Percentiles rank a stretch among this genome's conserved stretches.
Evolutionary conservation across 1,140 invertebrate genomes (phyloP).

Genomic region (Dendrolimus kikuchii): DNA sequence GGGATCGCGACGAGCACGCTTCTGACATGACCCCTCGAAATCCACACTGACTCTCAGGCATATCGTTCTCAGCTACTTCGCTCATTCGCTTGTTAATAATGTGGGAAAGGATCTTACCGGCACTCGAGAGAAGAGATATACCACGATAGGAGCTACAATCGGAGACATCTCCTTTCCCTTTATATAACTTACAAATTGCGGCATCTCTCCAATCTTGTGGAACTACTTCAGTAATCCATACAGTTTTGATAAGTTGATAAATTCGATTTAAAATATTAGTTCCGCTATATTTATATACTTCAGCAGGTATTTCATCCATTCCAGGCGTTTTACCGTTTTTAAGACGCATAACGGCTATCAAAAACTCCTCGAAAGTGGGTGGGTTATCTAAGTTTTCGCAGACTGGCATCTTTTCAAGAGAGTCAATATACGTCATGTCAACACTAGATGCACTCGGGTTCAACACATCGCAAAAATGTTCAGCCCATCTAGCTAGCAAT

Average conservation of each 20-base stretch:
- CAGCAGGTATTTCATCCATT: conserved; percentile 9
- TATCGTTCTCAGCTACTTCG: conserved; percentile 9
- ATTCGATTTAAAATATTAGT: conserved; percentile 12
- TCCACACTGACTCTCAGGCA: conserved; percentile 23
- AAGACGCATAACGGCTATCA: conserved; percentile 5
- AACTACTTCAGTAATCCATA: conserved; percentile 13
- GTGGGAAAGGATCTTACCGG: conserved; percentile 18
- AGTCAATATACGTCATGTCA: conserved; percentile 10
- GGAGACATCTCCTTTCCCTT: too few relatives aligned
- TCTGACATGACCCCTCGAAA: too few relatives aligned
- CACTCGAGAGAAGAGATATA: conserved; percentile 17
- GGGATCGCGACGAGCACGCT: too few relatives aligned
- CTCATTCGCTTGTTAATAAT: conserved; percentile 14
- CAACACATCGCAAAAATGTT: conserved; percentile 17
- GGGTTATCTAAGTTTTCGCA: neutral
- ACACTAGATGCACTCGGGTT: conserved; percentile 10
- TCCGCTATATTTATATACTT: conserved; percentile 17
- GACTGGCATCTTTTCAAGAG: conserved; percentile 7
- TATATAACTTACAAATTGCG: too few relatives aligned
- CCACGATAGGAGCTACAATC: conserved; percentile 4
- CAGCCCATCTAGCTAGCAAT: conserved; percentile 8
- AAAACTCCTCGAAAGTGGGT: conserved; percentile 13
- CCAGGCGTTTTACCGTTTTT: conserved; percentile 14
- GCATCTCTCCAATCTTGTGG: conserved; percentile 8
- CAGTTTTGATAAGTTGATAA: conserved; percentile 8